Evolutionary conservation across 1,140 invertebrate genomes (phyloP).

Genomic region (Drosophila pectinifera): DNA sequence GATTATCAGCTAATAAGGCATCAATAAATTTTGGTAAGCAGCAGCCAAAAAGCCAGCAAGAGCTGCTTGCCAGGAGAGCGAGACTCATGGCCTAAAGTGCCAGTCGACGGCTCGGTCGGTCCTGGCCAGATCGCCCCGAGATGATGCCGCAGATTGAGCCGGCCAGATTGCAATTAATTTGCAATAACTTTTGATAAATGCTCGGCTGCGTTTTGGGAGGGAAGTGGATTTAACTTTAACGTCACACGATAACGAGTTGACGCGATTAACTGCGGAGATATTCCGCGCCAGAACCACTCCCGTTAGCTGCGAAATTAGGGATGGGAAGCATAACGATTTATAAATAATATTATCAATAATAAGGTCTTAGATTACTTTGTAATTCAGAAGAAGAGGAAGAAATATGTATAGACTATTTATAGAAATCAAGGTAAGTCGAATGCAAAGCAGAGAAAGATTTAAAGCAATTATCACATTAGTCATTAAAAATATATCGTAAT

Average conservation of each 20-base stretch:
- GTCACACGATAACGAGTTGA: slow-evolving; percentile 75
- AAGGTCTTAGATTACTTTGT: too few species aligned
- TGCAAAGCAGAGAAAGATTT: too few species aligned
- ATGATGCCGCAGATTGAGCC: slow-evolving; percentile 66
- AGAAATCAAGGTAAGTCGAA: too few species aligned
- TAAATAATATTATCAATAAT: too few species aligned
- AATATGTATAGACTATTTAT: too few species aligned
- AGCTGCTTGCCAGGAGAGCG: slow-evolving; percentile 8
- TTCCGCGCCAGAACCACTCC: slow-evolving; percentile 37
- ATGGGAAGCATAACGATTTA: too few species aligned
- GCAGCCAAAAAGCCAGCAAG: slow-evolving; percentile 27
- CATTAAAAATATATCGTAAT: background rate
- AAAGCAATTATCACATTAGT: background rate
- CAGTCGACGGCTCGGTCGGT: slow-evolving; percentile 49
- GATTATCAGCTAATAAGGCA: slow-evolving; percentile 81
- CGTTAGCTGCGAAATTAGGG: slow-evolving; percentile 39
- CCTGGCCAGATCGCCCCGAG: slow-evolving; percentile 72
- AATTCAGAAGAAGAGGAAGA: too few species aligned
- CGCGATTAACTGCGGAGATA: slow-evolving; percentile 74
- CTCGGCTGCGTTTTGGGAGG: slow-evolving; percentile 33
- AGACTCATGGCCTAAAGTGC: slow-evolving; percentile 36
- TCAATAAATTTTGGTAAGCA: slow-evolving; percentile 65
- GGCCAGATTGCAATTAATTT: slow-evolving; percentile 80
- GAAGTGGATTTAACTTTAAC: slow-evolving; percentile 70
- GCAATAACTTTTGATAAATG: slow-evolving; percentile 84